Evolutionary conservation across 1,140 invertebrate genomes (phyloP), one percentile per base, ranked within the genome.

Genomic region (Ceratosolen fusciceps): DNA sequence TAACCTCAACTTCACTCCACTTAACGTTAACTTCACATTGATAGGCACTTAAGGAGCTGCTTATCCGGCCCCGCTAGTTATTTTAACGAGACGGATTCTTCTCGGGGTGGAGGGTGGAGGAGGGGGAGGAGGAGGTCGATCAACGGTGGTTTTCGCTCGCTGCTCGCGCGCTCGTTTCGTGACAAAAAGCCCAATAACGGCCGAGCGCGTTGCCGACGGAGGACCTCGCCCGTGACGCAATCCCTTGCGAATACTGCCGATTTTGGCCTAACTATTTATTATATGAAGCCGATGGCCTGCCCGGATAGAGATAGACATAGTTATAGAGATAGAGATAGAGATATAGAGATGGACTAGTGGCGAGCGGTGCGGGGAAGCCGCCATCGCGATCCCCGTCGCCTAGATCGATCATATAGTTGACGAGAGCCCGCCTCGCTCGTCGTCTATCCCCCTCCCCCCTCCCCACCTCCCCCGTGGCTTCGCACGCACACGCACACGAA

Each of bases 11-110:
- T n/a, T 47, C 39, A 34, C 58, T 67, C 34, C 74, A 52, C 58
- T 75, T 75, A 62, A 54, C 26, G n/a, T 68, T 76, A 68, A 76
- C 62, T 76, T 76, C 74, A 56, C 74, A 39, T 74, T 74, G 34
- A 74, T 74, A 47, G 72, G 56, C 72, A 31, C 29, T 73, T 58
- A 73, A 73, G 16, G 31, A 39, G 71, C 31, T 24, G 71, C 29
- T 56, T 73, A 34, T n/a, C 2, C 34, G 5, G 68, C 43, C n/a
- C n/a, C n/a, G 31, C 54, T 31, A 31, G 39, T 71, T 52, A 70
- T 47, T 70, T 70, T 29, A 47, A 47, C 68, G 14, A n/a, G n/a
- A n/a, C 21, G 2, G 16, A 75, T 26, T 4, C 39, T 26, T 34
- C 54, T 24, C 43, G 10, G n/a, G n/a, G n/a, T n/a, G n/a, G n/a